These are phyloP conservation scores for Neoscelio sp. DNA, from an alignment of 2,888 invertebrate species.

Conservation along the genomic window DNA sequence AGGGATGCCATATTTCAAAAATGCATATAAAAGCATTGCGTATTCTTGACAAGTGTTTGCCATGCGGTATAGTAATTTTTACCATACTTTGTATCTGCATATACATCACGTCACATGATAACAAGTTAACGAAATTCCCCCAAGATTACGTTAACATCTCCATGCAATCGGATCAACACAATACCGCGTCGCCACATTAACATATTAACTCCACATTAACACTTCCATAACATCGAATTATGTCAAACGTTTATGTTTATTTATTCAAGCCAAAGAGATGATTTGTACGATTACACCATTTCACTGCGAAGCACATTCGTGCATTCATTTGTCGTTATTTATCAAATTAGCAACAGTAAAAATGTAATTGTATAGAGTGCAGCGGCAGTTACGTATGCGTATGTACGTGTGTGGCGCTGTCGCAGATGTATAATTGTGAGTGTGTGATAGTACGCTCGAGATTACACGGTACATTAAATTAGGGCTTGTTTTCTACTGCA, in stretches of 20 bases:
- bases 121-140: no score
- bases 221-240: background rate
- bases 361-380: conserved; percentile 50
- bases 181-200: no score
- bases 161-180: no score
- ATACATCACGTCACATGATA: no score
- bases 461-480: conserved; percentile 54
- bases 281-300: conserved; percentile 49
- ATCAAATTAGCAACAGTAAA: conserved; percentile 46
- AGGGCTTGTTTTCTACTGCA: conserved; percentile 46
- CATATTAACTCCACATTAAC: no score
- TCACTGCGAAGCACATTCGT: conserved; percentile 28
- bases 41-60: no score
- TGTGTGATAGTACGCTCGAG: conserved; percentile 7
- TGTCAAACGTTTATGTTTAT: conserved; percentile 35
- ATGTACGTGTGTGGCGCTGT: conserved; percentile 13
- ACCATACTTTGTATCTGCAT: no score
- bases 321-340: conserved; percentile 58
- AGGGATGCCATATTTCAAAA: no score
- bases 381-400: conserved; percentile 8
- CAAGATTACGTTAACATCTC: no score
- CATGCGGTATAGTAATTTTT: no score
- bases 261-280: conserved; percentile 64
- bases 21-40: no score
- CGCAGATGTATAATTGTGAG: conserved; percentile 3